phyloP scores from a whole-genome alignment of 2,888 invertebrate genomes.

The Clostera curtula region DNA sequence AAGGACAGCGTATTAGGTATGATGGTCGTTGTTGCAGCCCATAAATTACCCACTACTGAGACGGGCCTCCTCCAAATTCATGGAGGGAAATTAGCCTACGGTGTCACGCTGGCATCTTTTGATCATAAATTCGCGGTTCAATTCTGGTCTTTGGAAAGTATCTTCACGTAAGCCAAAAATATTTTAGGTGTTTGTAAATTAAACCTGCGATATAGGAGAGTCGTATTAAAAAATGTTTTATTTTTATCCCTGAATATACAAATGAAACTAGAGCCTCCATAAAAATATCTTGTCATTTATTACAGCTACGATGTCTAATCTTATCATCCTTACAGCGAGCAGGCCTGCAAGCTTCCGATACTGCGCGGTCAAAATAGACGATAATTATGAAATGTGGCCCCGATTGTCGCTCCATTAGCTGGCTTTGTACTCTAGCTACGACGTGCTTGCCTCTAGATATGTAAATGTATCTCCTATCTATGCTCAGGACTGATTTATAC shows the following conservation, averaged over 20 bases:
- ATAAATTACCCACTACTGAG: too few species aligned
- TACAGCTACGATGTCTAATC: slow-evolving; percentile 29
- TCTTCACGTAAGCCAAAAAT: neutral
- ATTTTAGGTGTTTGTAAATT: neutral
- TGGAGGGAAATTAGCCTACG: too few species aligned
- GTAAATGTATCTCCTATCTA: slow-evolving; percentile 41
- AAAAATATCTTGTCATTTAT: slow-evolving; percentile 8
- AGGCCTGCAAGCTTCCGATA: slow-evolving; percentile 49
- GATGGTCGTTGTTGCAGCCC: too few species aligned
- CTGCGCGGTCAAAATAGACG: slow-evolving; percentile 67
- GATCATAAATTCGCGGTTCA: too few species aligned
- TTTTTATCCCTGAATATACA: too few species aligned
- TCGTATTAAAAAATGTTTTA: too few species aligned
- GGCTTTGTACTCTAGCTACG: slow-evolving; percentile 53
- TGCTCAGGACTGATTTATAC: slow-evolving; percentile 21
- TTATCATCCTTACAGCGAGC: slow-evolving; percentile 27
- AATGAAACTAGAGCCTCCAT: too few species aligned
- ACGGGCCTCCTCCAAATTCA: too few species aligned
- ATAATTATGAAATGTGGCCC: slow-evolving; percentile 70
- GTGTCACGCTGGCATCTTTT: too few species aligned
- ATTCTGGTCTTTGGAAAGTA: too few species aligned
- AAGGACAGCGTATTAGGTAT: slow-evolving; percentile 14
- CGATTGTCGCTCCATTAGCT: slow-evolving; percentile 65
- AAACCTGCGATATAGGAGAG: slow-evolving; percentile 1
- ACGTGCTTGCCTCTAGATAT: slow-evolving; percentile 49